Evolutionary conservation across 2,113 vertebrate species (phyloP).

Genomic region (Bettongia penicillata): DNA sequence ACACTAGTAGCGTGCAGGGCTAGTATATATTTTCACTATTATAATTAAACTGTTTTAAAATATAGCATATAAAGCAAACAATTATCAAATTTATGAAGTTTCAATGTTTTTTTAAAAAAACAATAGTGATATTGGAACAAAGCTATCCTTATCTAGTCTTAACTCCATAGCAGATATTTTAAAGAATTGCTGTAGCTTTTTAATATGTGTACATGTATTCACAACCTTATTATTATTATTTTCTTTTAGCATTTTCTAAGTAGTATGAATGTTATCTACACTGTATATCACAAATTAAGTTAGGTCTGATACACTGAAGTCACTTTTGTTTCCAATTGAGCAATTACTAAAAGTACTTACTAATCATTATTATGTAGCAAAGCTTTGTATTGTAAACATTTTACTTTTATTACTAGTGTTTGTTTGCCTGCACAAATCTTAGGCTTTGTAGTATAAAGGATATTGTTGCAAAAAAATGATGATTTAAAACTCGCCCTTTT

Average conservation of each 20-base stretch:
- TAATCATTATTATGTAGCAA: conserved; percentile 73
- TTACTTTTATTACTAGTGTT: conserved; percentile 69
- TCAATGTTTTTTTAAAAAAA: conserved; percentile 41
- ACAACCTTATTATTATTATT: not conserved
- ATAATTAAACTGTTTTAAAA: not conserved
- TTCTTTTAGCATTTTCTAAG: conserved; percentile 53
- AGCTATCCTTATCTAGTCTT: conserved; percentile 40
- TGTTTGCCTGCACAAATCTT: conserved; percentile 75
- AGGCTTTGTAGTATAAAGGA: conserved; percentile 68
- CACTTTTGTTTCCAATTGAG: conserved; percentile 65
- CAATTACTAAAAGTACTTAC: conserved; percentile 72
- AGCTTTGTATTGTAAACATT: conserved; percentile 73
- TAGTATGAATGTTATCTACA: conserved; percentile 44
- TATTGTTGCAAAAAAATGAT: conserved; percentile 73
- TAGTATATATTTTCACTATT: conserved; percentile 10
- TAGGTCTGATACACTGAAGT: conserved; percentile 43
- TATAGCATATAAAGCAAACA: not conserved
- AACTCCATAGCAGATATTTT: conserved; percentile 39
- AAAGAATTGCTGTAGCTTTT: conserved; percentile 35
- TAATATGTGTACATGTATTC: not conserved
- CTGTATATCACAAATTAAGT: conserved; percentile 18
- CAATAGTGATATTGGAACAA: not conserved
- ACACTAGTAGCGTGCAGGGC: not conserved
- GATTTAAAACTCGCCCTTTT: conserved; percentile 74
- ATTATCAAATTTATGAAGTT: not conserved